Conservation (phyloP, 2,113 vertebrate genomes). For the Alouatta palliata region DNA sequence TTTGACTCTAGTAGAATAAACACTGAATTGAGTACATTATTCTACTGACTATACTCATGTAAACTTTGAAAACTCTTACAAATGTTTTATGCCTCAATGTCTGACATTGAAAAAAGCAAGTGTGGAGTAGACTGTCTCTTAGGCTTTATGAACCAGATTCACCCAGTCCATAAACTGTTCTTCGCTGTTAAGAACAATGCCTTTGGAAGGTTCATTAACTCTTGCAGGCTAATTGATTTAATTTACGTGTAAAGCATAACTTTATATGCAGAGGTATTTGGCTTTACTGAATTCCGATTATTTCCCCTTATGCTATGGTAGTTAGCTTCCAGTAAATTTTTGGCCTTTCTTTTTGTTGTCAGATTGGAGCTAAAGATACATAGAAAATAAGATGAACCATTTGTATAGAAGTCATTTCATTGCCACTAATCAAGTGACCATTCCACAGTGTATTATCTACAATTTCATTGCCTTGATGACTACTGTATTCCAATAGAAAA, state of each 20-base stretch:
- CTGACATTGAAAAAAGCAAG: neutral
- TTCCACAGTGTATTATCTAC: neutral
- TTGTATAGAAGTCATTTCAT: neutral
- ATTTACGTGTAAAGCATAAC: slow-evolving; percentile 59
- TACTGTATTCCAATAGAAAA: neutral
- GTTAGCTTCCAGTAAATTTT: neutral
- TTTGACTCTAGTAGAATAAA: neutral
- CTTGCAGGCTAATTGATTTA: slow-evolving; percentile 72
- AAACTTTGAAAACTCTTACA: neutral
- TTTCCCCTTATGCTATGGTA: slow-evolving; percentile 21
- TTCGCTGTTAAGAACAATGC: slow-evolving; percentile 47
- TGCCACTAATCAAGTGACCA: neutral
- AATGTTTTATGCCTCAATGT: neutral
- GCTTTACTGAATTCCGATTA: slow-evolving; percentile 57
- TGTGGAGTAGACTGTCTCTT: neutral
- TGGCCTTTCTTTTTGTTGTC: neutral
- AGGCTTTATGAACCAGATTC: slow-evolving; percentile 59
- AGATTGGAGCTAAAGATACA: neutral
- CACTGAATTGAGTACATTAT: neutral
- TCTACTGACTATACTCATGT: neutral
- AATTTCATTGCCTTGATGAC: neutral
- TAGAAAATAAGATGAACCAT: neutral
- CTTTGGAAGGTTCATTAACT: slow-evolving; percentile 66
- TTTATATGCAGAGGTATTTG: slow-evolving; percentile 50
- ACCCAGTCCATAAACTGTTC: slow-evolving; percentile 62